These are phyloP conservation scores for Paramisgurnus dabryanus DNA, from an alignment of 2,113 vertebrate species.

Conservation along the genomic window DNA sequence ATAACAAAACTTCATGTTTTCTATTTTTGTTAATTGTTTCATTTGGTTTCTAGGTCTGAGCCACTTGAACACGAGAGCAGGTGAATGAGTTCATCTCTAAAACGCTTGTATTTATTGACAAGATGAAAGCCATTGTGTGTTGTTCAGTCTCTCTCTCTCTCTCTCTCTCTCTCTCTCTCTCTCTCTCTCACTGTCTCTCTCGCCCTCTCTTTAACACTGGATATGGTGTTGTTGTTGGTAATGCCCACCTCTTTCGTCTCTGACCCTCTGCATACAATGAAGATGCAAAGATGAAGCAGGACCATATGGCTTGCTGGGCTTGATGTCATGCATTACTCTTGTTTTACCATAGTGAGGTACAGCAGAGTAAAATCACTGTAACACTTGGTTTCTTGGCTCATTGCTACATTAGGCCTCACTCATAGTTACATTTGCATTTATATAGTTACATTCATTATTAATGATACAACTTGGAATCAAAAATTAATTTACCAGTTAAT, in stretches of 20 bases:
- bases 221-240: conserved; percentile 22
- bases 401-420: too few relatives aligned
- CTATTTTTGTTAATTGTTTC: background rate
- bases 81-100: conserved; percentile 45
- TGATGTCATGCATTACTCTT: background rate
- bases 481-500: background rate
- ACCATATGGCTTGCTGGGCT: too few relatives aligned
- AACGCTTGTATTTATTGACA: conserved; percentile 55
- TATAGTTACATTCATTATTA: background rate
- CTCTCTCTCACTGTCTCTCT: background rate
- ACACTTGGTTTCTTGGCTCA: too few relatives aligned
- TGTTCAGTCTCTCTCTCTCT: conserved; percentile 14
- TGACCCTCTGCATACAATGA: too few relatives aligned
- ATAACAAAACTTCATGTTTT: background rate
- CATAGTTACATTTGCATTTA: too few relatives aligned
- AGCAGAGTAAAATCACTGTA: background rate
- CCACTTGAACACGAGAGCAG: conserved; percentile 35
- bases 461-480: too few relatives aligned
- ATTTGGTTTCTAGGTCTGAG: background rate
- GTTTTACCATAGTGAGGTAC: background rate
- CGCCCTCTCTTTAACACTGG: background rate
- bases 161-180: background rate
- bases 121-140: conserved; percentile 63
- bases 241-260: too few relatives aligned
- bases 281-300: too few relatives aligned